Base-by-base conservation (phyloP, 2,888 invertebrate genomes). In the Drosophila setosimentum region DNA sequence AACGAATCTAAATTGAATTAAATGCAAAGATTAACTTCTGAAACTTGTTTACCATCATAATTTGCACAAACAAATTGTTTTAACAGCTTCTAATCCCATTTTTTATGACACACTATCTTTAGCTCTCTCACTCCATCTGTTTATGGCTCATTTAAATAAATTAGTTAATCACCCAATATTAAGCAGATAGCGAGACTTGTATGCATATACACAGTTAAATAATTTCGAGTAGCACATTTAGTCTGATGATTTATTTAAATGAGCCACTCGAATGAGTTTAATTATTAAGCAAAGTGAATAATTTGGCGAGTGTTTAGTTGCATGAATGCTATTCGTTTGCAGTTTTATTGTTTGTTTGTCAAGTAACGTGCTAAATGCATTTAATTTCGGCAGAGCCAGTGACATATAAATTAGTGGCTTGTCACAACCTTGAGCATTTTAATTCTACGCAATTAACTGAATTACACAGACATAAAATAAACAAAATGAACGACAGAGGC, bases 301-400 rank as follows among this genome's bases (percentile, higher is more conserved):
- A 81, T 68, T 70, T 67, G 49, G 57, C 50, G n/a, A 48, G 35
- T 53, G 27, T 63, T 55, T 71, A 58, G 32, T 55, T 48, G 49
- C 13, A 27, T 51, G 35, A 53, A 48, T 57, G 40, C 13, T 55
- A 24, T 75, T 76, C 35, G 37, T 60, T 53, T 30, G 66, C 29
- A 29, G 45, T 16, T 24, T n/a, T 10, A n/a, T 37, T 37, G 18
- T 78, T 55, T 58, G 75, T 85, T 87, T 72, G 76, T 81, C 78
- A 67, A 69, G 78, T 72, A 66, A 70, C 73, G 80, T 80, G 89
- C 73, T 89, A 87, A 87, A 79, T 88, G 87, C 85, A 84, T 81
- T 91, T 85, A 88, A 88, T 91, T 91, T 89, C 67, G 82, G 83
- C 85, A 85, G 86, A 64, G 80, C 83, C 87, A 85, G 87, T 91